A percentile compares a stretch with the other conserved stretches of the same genome.
Conservation (phyloP, 2,888 invertebrate species). For the Euphydryas editha region DNA sequence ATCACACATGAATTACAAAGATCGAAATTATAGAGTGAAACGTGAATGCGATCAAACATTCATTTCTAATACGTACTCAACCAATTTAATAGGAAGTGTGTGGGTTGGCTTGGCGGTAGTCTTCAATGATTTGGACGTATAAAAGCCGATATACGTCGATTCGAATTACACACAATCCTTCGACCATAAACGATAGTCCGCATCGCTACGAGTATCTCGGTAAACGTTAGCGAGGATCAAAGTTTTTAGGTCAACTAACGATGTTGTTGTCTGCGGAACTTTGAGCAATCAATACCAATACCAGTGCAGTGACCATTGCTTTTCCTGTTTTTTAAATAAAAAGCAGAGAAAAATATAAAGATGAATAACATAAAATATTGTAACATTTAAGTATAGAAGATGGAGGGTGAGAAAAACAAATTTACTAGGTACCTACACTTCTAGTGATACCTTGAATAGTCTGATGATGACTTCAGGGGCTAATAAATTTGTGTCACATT, state of each 20-base stretch:
- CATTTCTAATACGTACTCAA: not conserved
- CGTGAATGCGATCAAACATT: not conserved
- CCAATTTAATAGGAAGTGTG: not conserved
- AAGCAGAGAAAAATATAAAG: not conserved
- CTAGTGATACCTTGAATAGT: too few species aligned
- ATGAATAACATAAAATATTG: not conserved
- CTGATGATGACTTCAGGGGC: too few species aligned
- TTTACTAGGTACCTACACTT: too few species aligned
- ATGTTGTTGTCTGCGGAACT: not conserved
- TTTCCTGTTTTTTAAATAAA: not conserved
- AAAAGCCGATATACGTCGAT: constrained; percentile 48
- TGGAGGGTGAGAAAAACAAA: too few species aligned
- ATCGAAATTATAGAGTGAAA: not conserved
- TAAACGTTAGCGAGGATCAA: constrained; percentile 19
- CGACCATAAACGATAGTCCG: constrained; percentile 29
- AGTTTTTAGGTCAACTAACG: not conserved
- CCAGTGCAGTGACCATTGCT: not conserved
- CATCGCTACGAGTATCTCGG: constrained; percentile 29
- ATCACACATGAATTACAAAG: not conserved
- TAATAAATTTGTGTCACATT: too few species aligned
- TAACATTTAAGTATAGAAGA: too few species aligned
- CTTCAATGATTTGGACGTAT: not conserved
- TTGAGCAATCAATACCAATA: not conserved
- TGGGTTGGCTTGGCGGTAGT: not conserved
- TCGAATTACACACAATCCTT: constrained; percentile 29